Evolutionary conservation across 2,797 vertebrate species (phyloP), one percentile per base, ranked within the genome.

Genomic region (Aplochiton taeniatus): DNA sequence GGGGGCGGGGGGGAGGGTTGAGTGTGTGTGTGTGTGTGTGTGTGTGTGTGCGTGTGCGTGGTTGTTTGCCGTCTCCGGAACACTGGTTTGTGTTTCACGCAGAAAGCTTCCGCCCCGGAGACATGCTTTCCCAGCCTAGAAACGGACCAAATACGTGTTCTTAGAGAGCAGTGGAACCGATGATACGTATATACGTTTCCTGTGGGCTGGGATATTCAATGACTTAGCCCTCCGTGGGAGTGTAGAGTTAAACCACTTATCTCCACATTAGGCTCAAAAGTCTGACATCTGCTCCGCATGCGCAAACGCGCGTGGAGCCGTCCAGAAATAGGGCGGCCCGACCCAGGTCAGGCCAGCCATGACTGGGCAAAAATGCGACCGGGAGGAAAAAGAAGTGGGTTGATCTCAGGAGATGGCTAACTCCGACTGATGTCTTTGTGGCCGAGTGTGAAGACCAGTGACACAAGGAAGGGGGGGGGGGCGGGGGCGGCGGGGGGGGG

Each of bases 231-330:
- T 31, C 31, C 31, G 5, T 31, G 31, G 31, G 31, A 31, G 31
- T 31, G 31, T 31, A 12, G 51, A 58, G 70, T 6, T 58, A 70
- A n/a, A 54, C 20, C 80, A 58, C 67, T 58, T 82, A 70, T 60
- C 70, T 77, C 67, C 74, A 77, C 77, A 85, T 83, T 87, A 6
- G 31, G 31, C 65, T 70, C 76, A 5, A 66, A 75, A 58, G 65
- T 70, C 48, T 69, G 77, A 77, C 85, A 89, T 87, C 69, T 88
- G 87, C 70, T 87, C 50, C 11, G n/a, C n/a, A n/a, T n/a, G n/a
- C n/a, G n/a, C n/a, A n/a, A 64, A 72, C 65, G 63, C 56, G 46
- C 65, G 75, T 70, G 61, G 66, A 72, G 64, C 72, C 50, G 61
- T 57, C 78, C 82, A 78, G 67, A 86, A 87, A 90, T 89, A 90